A percentile compares a stretch with the other conserved stretches of the same genome.
Conservation (phyloP, 2,888 invertebrate species). For the Danaus chrysippus region DNA sequence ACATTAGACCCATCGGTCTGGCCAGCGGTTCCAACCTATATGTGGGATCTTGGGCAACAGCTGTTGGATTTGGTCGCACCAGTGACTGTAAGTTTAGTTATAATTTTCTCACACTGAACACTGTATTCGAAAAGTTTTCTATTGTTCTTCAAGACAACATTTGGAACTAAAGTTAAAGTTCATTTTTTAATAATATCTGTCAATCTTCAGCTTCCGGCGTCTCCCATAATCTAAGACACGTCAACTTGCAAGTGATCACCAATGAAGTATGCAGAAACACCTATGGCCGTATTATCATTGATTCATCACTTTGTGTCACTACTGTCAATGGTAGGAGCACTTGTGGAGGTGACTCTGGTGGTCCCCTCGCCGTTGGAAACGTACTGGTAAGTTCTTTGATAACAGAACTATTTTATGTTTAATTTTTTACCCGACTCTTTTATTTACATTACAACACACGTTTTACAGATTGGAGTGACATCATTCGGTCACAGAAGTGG, state of each 20-base stretch:
- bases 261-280: neutral
- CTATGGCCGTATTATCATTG: neutral
- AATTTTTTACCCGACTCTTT: neutral
- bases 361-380: neutral
- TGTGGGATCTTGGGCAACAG: conserved; percentile 26
- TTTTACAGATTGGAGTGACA: conserved; percentile 29
- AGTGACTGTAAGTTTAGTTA: conserved; percentile 23
- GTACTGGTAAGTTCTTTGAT: neutral
- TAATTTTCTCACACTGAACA: neutral
- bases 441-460: neutral
- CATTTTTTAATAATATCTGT: no score
- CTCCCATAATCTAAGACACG: neutral
- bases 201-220: neutral
- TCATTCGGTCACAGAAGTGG: conserved; percentile 35
- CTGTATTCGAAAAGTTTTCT: no score
- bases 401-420: neutral
- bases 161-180: no score
- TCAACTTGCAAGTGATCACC: neutral
- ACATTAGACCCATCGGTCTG: conserved; percentile 43
- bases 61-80: conserved; percentile 28
- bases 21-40: conserved; percentile 37
- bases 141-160: no score
- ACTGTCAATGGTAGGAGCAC: neutral
- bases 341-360: neutral
- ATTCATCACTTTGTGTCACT: neutral